Base-by-base conservation (phyloP, 1,140 invertebrate genomes). In the Trachymyrmex septentrionalis region DNA sequence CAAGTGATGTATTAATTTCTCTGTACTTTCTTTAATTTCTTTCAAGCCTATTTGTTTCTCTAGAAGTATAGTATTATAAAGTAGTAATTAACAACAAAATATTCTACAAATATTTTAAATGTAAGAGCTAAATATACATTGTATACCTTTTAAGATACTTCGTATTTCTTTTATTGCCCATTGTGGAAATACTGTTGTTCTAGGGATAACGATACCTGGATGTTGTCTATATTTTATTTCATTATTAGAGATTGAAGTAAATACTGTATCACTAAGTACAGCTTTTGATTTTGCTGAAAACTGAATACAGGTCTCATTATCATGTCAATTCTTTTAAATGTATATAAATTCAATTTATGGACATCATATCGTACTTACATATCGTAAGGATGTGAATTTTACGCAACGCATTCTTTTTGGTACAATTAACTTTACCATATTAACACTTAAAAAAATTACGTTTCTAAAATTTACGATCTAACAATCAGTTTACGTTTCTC, bases 161-260 rank as follows among this genome's bases (percentile, higher is more conserved):
- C 94, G 92, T 21, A 97, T 95, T 19, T 96, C 95, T 30, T 96
- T 94, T 61, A 94, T 90, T 86, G 97, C 95, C 87, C 96, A 95
- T n/a, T 95, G 87, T 2, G 97, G 97, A 61, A 98, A 91, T 12
- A 91, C 57, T 14, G 96, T 93, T 12, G 93, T 87, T 88, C 94
- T 96, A 16, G 95, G 94, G 44, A 94, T 94, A 16, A 96, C 94
- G 12, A 96, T 94, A 71, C 97, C 97, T 21, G 97, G 97, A 96
- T 98, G 97, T 87, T 96, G 96, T 76, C 96, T 95, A 14, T 96
- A 96, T 93, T 97, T 97, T n/a, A 96, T 93, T 78, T 95, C 91
- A 12, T 96, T 94, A 27, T 96, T 94, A 61, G 96, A 96, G 59
- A 97, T 94, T 80, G 94, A 95, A 14, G 96, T 92, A 64, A 95